Conservation (phyloP, 35 echinoderm and acorn worm genomes). For the Holothuria glaberrima region DNA sequence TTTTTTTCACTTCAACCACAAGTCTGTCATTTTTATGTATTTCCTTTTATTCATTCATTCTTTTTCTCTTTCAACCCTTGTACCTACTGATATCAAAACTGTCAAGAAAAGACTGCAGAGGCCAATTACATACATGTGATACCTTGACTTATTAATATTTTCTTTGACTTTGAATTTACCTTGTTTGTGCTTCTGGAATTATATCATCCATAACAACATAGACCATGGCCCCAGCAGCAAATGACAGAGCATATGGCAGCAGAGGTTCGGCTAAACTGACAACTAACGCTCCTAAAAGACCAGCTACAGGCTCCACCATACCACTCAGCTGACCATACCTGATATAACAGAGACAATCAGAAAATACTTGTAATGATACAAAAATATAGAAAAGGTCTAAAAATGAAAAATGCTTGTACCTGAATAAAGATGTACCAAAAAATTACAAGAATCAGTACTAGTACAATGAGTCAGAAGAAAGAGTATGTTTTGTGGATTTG, state of each 20-base stretch:
- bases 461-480: too few relatives aligned
- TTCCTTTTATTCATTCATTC: background rate
- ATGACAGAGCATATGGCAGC: slow-evolving; percentile 91
- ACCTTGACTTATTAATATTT: background rate
- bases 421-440: too few relatives aligned
- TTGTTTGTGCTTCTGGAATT: slow-evolving; percentile 93
- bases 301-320: slow-evolving; percentile 97
- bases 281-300: slow-evolving; percentile 81
- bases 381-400: too few relatives aligned
- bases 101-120: background rate
- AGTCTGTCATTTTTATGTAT: background rate
- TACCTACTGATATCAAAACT: background rate
- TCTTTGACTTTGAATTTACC: slow-evolving; percentile 43
- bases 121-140: background rate
- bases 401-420: background rate
- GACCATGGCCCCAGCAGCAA: slow-evolving; percentile 98
- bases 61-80: background rate
- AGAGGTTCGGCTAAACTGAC: slow-evolving; percentile 86
- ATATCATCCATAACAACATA: slow-evolving; percentile 97
- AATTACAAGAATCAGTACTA: too few relatives aligned
- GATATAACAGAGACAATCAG: background rate
- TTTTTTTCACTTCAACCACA: background rate
- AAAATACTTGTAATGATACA: too few relatives aligned
- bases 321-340: slow-evolving; percentile 99
- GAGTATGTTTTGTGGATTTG: too few relatives aligned